phyloP scores from a whole-genome alignment of 2,888 invertebrate genomes.

The Isotomurus palustris region DNA sequence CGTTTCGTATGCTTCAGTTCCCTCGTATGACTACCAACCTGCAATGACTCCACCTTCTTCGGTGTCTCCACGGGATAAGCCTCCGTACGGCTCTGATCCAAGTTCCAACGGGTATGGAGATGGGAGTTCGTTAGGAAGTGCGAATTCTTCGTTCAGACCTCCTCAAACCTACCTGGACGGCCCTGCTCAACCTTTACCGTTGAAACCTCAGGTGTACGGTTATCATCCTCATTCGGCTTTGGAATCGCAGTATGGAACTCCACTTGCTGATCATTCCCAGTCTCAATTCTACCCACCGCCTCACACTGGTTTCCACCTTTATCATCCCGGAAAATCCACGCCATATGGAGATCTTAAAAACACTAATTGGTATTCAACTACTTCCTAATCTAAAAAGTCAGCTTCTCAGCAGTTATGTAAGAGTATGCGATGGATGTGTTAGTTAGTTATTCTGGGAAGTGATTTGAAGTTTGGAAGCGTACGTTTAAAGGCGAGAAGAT shows the following conservation, averaged over 20 bases:
- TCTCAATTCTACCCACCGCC: conserved; percentile 74
- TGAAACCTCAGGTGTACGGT: conserved; percentile 85
- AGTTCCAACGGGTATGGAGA: conserved; percentile 41
- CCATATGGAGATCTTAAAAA: conserved; percentile 49
- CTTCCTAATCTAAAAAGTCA: conserved; percentile 59
- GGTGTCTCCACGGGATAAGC: conserved; percentile 85
- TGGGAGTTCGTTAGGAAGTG: conserved; percentile 19
- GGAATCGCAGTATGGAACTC: conserved; percentile 62
- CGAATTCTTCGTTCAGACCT: conserved; percentile 57
- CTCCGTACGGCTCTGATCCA: conserved; percentile 59
- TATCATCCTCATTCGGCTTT: conserved; percentile 53
- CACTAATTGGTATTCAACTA: conserved; percentile 73
- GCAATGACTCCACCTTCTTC: conserved; percentile 97
- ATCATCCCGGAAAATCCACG: conserved; percentile 66
- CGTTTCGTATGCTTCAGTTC: conserved; percentile 41
- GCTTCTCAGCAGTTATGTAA: neutral
- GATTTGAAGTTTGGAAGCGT: no score
- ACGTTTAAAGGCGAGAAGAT: no score
- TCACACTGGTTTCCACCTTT: conserved; percentile 79
- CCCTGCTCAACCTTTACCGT: conserved; percentile 65
- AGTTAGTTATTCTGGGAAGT: no score
- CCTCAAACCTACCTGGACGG: conserved; percentile 55
- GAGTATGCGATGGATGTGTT: no score
- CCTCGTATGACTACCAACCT: conserved; percentile 59
- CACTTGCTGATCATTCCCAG: conserved; percentile 59